Base-by-base conservation (phyloP, 1,140 invertebrate species). In the Drosophila sproati region DNA sequence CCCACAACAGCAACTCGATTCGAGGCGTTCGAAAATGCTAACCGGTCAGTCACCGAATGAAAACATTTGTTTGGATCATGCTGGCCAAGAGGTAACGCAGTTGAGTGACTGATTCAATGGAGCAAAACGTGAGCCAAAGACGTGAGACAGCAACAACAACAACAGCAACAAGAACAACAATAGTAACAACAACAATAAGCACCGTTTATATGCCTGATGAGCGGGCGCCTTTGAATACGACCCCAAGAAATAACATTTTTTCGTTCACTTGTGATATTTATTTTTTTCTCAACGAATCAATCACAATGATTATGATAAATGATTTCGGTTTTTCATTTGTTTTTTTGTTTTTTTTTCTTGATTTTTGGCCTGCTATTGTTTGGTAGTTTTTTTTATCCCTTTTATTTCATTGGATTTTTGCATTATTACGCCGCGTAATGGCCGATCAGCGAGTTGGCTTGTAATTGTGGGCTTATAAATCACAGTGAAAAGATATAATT, bases 291-390 rank as follows among this genome's bases (percentile, higher is more conserved):
- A 87, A 91, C 88, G 80, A 91, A 91, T 91, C 88, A 91, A 91
- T 91, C 88, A 88, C 80, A 83, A 83, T 91, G 88, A 91, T 91
- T 91, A 91, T 91, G 88, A 91, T 91, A 91, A 91, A 91, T 91
- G 88, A 91, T 87, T 82, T 89, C 62, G 64, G 71, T 76, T 89
- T 85, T 88, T 88, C 82, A 86, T 76, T 87, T 81, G 73, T 82
- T 88, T 78, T 73, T 66, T 64, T 66, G 43, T 62, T 35, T 41
- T 51, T 59, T 3, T 28, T 34, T 69, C 52, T 75, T 70, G 12
- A 67, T 69, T 76, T 50, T 35, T n/a, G 43, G 57, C 55, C 70
- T 39, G 34, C 20, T 55, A 59, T 76, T 82, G 73, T 78, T 55
- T 57, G 59, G 8, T 48, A 51, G 37, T 61, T 59, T 56, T 69